Percentiles rank a stretch among this genome's conserved stretches.
Evolutionary conservation across 2,113 vertebrate species (phyloP).

Genomic region (Tupaia tana): DNA sequence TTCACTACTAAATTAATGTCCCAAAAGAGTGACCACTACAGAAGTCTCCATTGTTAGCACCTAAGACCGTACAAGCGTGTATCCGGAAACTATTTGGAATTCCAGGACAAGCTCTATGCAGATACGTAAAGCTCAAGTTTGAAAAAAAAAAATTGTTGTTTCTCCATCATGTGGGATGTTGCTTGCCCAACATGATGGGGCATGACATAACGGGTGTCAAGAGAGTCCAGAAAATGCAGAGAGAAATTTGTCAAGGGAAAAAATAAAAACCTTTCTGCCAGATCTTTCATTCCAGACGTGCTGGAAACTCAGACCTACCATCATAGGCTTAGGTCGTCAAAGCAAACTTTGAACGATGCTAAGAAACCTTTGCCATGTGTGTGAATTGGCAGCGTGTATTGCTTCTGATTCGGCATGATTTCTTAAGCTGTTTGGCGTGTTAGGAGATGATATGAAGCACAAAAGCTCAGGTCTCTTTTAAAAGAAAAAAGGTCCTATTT

Average conservation of each 20-base stretch:
- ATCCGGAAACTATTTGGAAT: not conserved
- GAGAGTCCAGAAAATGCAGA: constrained; percentile 53
- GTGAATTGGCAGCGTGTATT: constrained; percentile 29
- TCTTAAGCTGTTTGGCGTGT: constrained; percentile 56
- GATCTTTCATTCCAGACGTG: constrained; percentile 51
- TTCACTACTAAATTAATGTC: not conserved
- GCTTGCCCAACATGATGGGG: constrained; percentile 42
- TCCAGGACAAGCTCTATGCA: constrained; percentile 17
- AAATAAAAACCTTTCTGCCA: constrained; percentile 37
- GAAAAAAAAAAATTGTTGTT: constrained; percentile 52
- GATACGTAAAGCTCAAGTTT: constrained; percentile 22
- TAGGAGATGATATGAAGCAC: constrained; percentile 44
- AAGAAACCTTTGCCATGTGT: constrained; percentile 39
- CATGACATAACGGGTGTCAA: constrained; percentile 47
- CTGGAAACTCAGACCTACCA: constrained; percentile 54
- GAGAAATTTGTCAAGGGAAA: constrained; percentile 26
- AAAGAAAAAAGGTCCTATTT: not conserved
- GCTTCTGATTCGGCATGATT: constrained; percentile 63
- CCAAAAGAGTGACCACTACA: not conserved
- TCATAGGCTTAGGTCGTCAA: constrained; percentile 54
- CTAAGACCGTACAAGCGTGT: not conserved
- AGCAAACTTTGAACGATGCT: constrained; percentile 67
- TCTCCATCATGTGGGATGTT: not conserved
- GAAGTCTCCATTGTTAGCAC: not conserved
- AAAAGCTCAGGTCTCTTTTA: constrained; percentile 28